A percentile compares a stretch with the other conserved stretches of the same genome.
Conservation (phyloP, 64 coral and sea anemone genomes). For the Exaiptasia diaphana region DNA sequence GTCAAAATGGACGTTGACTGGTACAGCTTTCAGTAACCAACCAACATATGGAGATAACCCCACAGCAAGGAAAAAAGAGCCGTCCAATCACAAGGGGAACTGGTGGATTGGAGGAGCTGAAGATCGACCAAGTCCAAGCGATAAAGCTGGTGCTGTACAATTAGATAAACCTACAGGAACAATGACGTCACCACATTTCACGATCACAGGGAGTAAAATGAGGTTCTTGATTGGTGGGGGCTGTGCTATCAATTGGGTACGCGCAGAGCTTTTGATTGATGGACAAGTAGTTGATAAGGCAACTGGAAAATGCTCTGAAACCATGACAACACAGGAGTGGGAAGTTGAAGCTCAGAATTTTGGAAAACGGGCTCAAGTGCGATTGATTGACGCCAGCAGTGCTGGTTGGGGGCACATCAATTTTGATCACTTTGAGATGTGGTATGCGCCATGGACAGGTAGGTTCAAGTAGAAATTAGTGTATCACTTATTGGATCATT, state of each 20-base stretch:
- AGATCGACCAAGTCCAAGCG: neutral
- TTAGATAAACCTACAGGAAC: neutral
- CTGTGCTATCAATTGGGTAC: neutral
- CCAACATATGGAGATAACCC: neutral
- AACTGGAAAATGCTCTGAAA: neutral
- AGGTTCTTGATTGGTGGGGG: conserved; percentile 25
- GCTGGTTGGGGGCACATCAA: neutral
- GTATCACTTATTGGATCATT: no score
- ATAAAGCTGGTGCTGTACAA: neutral
- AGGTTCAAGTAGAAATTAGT: no score
- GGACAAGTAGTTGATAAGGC: neutral
- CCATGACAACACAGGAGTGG: neutral
- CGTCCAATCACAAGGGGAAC: neutral
- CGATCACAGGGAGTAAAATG: neutral
- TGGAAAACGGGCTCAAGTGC: neutral
- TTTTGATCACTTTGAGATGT: neutral
- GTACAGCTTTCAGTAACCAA: neutral
- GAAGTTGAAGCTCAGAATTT: neutral
- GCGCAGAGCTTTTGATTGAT: neutral
- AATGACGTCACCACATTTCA: neutral
- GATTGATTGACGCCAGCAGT: neutral
- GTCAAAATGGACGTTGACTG: neutral
- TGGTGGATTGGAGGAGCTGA: neutral
- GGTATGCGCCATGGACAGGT: no score
- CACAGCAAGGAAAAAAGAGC: neutral